phyloP scores from a whole-genome alignment of 2,888 invertebrate species.

The Thecocarcelia acutangulata region DNA sequence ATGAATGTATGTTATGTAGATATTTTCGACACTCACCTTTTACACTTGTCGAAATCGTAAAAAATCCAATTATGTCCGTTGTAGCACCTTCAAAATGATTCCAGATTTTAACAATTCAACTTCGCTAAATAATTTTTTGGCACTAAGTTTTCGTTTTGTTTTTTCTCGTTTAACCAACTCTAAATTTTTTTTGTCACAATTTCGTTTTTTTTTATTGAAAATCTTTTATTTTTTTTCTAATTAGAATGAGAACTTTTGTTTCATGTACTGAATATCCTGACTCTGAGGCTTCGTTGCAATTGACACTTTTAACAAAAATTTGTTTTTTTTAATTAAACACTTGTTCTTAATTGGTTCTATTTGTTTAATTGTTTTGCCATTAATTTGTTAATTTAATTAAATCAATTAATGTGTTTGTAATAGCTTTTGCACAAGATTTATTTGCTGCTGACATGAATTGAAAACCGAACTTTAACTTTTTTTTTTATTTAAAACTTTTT shows the following conservation, averaged over 20 bases:
- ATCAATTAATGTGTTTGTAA: conserved; percentile 38
- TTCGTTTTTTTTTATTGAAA: conserved; percentile 24
- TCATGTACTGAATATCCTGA: conserved; percentile 18
- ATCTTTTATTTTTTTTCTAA: conserved; percentile 4
- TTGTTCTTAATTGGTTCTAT: conserved; percentile 15
- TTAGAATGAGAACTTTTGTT: conserved; percentile 31
- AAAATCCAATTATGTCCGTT: conserved; percentile 58
- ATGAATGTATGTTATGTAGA: background rate
- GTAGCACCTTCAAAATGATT: conserved; percentile 11
- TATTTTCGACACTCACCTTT: conserved; percentile 57
- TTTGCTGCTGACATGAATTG: conserved; percentile 12
- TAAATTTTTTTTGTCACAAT: conserved; percentile 43
- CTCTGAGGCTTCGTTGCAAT: conserved; percentile 17
- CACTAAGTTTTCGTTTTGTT: conserved; percentile 33
- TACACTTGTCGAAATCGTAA: conserved; percentile 56
- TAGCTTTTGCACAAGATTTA: conserved; percentile 39
- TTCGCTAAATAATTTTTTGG: conserved; percentile 7
- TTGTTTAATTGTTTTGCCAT: conserved; percentile 35
- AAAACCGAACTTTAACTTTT: conserved; percentile 38
- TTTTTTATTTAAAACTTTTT: conserved; percentile 40
- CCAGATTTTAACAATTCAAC: conserved; percentile 5
- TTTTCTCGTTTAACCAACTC: conserved; percentile 1
- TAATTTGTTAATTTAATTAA: conserved; percentile 31
- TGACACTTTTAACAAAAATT: conserved; percentile 2
- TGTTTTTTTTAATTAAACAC: conserved; percentile 3